phyloP scores from a whole-genome alignment of 2,888 invertebrate genomes.

The Andricus quercusramuli region DNA sequence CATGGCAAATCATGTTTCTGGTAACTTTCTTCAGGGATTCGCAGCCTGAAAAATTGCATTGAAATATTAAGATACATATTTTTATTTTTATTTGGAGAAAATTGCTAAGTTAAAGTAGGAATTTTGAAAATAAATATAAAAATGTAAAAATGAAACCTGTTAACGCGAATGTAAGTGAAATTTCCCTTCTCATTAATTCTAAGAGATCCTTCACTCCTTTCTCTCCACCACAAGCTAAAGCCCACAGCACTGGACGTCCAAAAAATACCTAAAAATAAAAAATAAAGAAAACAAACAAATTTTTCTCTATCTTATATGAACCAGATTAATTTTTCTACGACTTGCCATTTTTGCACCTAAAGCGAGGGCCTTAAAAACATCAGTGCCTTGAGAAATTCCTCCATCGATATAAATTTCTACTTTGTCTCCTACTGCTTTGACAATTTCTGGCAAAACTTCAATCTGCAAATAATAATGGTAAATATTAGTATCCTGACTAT shows the following conservation, averaged over 20 bases:
- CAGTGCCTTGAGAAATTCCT: conserved; percentile 90
- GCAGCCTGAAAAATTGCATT: conserved; percentile 82
- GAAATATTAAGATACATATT: neutral
- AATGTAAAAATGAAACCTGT: conserved; percentile 80
- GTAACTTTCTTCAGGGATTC: conserved; percentile 82
- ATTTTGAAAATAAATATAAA: neutral
- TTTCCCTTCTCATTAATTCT: conserved; percentile 86
- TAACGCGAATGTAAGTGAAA: conserved; percentile 87
- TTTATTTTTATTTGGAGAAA: no score
- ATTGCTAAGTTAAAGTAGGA: neutral
- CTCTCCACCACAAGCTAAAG: conserved; percentile 88
- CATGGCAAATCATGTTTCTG: conserved; percentile 85
- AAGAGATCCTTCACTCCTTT: conserved; percentile 88
- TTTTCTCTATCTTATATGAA: no score
- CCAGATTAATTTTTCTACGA: neutral
- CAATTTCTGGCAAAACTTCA: conserved; percentile 90
- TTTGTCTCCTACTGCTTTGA: conserved; percentile 84
- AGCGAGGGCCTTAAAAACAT: conserved; percentile 94
- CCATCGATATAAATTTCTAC: conserved; percentile 93
- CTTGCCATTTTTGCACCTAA: conserved; percentile 92
- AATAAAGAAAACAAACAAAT: neutral
- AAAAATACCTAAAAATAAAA: conserved; percentile 84
- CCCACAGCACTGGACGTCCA: conserved; percentile 93
- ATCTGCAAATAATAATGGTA: conserved; percentile 80
- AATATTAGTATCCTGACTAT: neutral